phyloP scores from a whole-genome alignment of 2,797 vertebrate genomes.

The Pogoniulus pusillus region DNA sequence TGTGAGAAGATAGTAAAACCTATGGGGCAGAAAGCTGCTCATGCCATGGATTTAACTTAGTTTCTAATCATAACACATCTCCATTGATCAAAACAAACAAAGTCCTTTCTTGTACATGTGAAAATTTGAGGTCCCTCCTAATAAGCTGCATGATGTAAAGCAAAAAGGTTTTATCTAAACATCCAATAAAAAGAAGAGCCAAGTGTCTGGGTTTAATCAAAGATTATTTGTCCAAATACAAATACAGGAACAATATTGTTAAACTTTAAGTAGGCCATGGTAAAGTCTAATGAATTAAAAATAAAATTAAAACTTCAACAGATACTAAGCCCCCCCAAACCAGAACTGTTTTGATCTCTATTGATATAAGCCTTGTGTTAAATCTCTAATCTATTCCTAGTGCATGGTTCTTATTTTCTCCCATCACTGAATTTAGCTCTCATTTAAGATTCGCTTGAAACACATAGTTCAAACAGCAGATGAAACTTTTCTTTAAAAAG shows the following conservation, averaged over 20 bases:
- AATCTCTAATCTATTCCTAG: neutral
- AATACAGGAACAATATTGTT: neutral
- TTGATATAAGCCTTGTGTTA: neutral
- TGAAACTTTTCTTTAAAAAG: neutral
- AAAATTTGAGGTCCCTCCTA: neutral
- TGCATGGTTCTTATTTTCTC: neutral
- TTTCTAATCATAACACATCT: neutral
- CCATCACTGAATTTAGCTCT: neutral
- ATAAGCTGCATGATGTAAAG: neutral
- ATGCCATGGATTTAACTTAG: neutral
- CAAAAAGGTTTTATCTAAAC: neutral
- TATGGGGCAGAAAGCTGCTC: neutral
- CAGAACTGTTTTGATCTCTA: neutral
- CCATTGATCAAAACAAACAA: neutral
- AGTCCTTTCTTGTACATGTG: neutral
- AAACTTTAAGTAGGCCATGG: neutral
- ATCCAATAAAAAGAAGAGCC: neutral
- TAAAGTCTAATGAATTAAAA: neutral
- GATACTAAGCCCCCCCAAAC: neutral
- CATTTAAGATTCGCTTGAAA: neutral
- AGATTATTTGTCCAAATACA: neutral
- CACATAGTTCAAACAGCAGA: neutral
- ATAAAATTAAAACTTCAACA: neutral
- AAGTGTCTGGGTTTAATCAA: neutral
- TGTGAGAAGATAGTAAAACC: neutral